These are phyloP conservation scores for Netelia virgata DNA, from an alignment of 2,888 invertebrate species.

Conservation along the genomic window DNA sequence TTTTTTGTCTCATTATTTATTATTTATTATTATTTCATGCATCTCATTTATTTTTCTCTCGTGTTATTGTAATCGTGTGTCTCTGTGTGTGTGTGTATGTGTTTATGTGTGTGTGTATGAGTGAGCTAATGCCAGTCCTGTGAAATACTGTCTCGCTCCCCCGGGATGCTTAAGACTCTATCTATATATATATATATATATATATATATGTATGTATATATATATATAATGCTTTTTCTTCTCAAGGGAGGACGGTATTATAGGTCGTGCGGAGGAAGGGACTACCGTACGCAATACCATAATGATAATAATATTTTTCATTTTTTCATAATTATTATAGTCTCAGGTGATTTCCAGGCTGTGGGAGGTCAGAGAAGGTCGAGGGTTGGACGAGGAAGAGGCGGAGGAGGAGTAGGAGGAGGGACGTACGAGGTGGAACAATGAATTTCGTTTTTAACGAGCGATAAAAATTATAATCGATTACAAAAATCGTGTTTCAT, in stretches of 20 bases:
- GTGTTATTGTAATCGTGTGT: constrained; percentile 27
- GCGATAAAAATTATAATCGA: constrained; percentile 12
- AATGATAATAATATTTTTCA: constrained; percentile 50
- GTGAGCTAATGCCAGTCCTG: constrained; percentile 80
- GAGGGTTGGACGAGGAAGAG: background rate
- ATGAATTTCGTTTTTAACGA: constrained; percentile 19
- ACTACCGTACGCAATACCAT: constrained; percentile 55
- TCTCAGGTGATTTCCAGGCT: background rate
- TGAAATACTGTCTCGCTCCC: constrained; percentile 80
- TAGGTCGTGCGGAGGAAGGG: constrained; percentile 68
- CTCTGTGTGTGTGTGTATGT: background rate
- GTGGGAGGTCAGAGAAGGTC: too few relatives aligned
- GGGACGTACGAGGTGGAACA: background rate
- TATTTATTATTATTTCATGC: constrained; percentile 27
- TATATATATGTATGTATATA: constrained; percentile 72
- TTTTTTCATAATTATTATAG: constrained; percentile 36
- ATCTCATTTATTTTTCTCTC: constrained; percentile 23
- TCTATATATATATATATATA: constrained; percentile 68
- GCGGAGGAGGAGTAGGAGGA: background rate
- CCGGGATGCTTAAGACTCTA: constrained; percentile 60
- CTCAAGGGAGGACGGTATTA: constrained; percentile 65
- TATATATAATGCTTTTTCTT: constrained; percentile 73
- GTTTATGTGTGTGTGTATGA: constrained; percentile 1
- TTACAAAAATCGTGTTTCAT: constrained; percentile 27
- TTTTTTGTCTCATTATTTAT: constrained; percentile 38